A percentile compares a stretch with the other conserved stretches of the same genome.
phyloP scores from a whole-genome alignment of 2,113 vertebrate genomes.

The Motacilla alba region DNA sequence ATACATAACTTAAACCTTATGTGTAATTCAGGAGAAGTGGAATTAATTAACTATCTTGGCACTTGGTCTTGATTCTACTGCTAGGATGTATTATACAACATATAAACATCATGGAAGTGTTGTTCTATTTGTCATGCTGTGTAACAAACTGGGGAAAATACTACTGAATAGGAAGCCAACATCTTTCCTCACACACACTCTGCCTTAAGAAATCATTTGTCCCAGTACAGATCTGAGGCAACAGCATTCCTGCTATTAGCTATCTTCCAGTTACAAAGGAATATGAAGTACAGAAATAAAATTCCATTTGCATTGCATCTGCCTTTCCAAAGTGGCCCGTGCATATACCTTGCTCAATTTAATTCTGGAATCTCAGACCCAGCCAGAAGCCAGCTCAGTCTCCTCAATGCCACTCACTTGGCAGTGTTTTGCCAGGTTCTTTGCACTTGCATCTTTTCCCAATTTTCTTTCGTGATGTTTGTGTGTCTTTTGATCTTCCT shows the following conservation, averaged over 20 bases:
- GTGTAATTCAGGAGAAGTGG: conserved; percentile 33
- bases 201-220: not conserved
- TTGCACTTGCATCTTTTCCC: not conserved
- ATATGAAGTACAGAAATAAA: not conserved
- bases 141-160: not conserved
- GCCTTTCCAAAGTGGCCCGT: not conserved
- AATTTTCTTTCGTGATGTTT: not conserved
- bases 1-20: conserved; percentile 27
- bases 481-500: not conserved
- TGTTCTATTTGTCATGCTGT: conserved; percentile 15
- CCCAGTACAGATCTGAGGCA: not conserved
- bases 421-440: not conserved
- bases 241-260: not conserved
- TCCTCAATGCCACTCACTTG: not conserved
- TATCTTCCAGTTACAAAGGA: not conserved
- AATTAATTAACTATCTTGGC: conserved; percentile 62
- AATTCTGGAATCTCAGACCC: not conserved
- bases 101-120: conserved; percentile 27
- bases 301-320: not conserved
- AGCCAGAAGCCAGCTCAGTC: not conserved
- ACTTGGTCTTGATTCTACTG: conserved; percentile 7
- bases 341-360: not conserved
- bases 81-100: conserved; percentile 45
- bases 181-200: not conserved
- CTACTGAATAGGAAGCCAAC: not conserved